Evolutionary conservation across 1,140 invertebrate genomes (phyloP), one percentile per base, ranked within the genome.

Genomic region (Cephus cinctus): DNA sequence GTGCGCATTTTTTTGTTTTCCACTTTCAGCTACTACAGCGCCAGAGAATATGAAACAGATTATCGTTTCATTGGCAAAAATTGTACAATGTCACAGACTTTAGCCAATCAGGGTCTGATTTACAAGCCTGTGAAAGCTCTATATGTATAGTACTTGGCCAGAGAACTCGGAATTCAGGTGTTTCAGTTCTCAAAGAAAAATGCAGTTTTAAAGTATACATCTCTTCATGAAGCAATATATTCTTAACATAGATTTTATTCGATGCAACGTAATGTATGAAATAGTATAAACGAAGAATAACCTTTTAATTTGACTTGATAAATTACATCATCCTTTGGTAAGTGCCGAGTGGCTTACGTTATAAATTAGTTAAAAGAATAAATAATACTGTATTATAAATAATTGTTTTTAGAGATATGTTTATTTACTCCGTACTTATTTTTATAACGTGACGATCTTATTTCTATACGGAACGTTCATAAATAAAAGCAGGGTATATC

Each of bases 161-260:
- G 30, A 51, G 34, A 54, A 35, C 42, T 59, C 36, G 42, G 31
- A 23, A 48, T 55, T 30, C 11, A 59, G 57, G 36, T 59, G 45
- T 49, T 58, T 30, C 38, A 51, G 35, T 54, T 55, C 38, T 52
- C 40, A n/a, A 5, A 36, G 18, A 38, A 16, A 2, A 9, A 22
- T 30, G 4, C 25, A 6, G 25, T 27, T 6, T 27, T 27, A n/a
- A 27, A 6, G 6, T 27, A 27, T 8, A 8, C n/a, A n/a, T 27
- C 6, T n/a, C n/a, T 6, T 27, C 6, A 27, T 27, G n/a, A 27
- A 27, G 25, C 25, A 27, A 27, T 27, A 27, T 8, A 27, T 27
- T 27, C n/a, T 6, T 27, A 27, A 6, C 6, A 8, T 27, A 27
- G n/a, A n/a, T 8, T 27, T 27, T 27, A 27, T n/a, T 27, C 25